Evolutionary conservation across 1,140 invertebrate species (phyloP).

Genomic region (Drosophila pruinosa): DNA sequence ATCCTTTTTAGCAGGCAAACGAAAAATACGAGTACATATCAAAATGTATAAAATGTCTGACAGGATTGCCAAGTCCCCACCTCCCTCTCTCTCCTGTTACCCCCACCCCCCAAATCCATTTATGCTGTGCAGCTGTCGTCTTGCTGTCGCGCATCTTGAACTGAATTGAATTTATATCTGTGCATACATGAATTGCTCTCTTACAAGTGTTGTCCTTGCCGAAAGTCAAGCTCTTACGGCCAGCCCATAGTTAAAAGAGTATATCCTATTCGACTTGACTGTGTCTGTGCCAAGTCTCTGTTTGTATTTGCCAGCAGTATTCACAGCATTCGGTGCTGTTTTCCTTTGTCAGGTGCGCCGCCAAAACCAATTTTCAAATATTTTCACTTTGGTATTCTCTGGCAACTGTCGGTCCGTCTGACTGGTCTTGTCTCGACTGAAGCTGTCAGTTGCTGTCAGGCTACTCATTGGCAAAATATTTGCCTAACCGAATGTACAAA

Average conservation of each 20-base stretch:
- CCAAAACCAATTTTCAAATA: constrained; percentile 82
- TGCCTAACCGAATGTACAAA: constrained; percentile 67
- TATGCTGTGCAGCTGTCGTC: constrained; percentile 36
- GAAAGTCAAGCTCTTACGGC: constrained; percentile 31
- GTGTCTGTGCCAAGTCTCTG: background rate
- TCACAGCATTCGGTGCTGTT: constrained; percentile 49
- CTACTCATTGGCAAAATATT: constrained; percentile 72
- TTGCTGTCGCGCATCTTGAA: constrained; percentile 67
- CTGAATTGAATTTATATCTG: constrained; percentile 67
- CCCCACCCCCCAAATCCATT: background rate
- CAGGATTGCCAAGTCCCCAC: constrained; percentile 44
- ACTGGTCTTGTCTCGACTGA: background rate
- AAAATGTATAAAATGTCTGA: constrained; percentile 76
- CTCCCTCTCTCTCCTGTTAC: background rate
- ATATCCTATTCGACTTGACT: constrained; percentile 31
- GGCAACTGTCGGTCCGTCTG: constrained; percentile 4
- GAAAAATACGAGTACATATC: constrained; percentile 56
- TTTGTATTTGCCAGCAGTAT: constrained; percentile 24
- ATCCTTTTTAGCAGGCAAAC: constrained; percentile 72
- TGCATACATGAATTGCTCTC: constrained; percentile 46
- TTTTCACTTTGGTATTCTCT: constrained; percentile 72
- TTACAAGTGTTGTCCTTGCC: constrained; percentile 8
- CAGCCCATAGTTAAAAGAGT: constrained; percentile 14
- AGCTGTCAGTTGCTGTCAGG: constrained; percentile 44
- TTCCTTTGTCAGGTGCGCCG: constrained; percentile 77